Base-by-base conservation (phyloP, 2,113 vertebrate species). In the Grammomys dolichurus region DNA sequence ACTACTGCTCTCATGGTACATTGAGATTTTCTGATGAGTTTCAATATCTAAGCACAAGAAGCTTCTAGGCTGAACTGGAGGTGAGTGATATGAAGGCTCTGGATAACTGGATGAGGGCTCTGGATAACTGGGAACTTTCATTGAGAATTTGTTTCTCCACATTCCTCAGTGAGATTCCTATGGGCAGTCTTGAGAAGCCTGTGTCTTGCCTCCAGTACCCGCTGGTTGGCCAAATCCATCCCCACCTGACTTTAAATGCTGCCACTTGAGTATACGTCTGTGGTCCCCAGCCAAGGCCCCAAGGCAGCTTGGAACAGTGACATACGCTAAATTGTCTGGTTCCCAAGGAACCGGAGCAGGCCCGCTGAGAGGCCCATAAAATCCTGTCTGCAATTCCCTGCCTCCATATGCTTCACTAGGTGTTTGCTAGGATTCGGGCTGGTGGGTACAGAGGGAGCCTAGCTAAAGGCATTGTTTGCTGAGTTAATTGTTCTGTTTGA, bases 401-500 rank as follows among this genome's bases (percentile, higher is more conserved):
- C 98, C 97, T 98, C 98, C 98, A 67, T 91, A 94, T 98, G 98
- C 97, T 98, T 97, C 46, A 94, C 97, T 98, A 97, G 98, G 97
- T 98, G 97, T 99, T 99, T 98, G 96, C 97, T 98, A 65, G 87
- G 98, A 97, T 98, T 98, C 95, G 81, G 98, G 96, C 97, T 98
- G 97, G 96, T 98, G 98, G 97, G 96, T 97, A 96, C 95, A 84
- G 91, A 98, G 98, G 98, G 98, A 98, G 96, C 87, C 89, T 7
- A 73, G 97, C 97, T 98, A 98, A 98, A 98, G 97, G 97, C 92
- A 96, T 97, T 99, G 98, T 99, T 99, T 98, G 98, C 98, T 95
- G 98, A 98, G 98, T 98, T 99, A 99, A 99, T 98, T 98, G 98
- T 98, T 98, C 96, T 98, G 97, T 98, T 98, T 98, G 98, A 98